These are phyloP conservation scores for Parazoanthus atlanticus DNA, from an alignment of 92 coral and sea anemone genomes.

Conservation along the genomic window DNA sequence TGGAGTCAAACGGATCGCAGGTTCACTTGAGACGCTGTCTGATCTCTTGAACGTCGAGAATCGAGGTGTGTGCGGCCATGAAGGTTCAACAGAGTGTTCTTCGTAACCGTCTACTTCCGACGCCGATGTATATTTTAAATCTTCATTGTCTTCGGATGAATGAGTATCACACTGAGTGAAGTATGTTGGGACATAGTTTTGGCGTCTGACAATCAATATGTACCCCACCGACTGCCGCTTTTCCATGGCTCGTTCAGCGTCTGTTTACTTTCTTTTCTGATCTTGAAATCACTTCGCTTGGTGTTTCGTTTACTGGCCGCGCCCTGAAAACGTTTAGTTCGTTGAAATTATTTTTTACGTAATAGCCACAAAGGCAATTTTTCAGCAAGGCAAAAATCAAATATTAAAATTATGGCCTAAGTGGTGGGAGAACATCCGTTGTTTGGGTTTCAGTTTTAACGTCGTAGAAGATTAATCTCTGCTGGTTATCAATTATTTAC, in stretches of 20 bases:
- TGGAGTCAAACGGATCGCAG: conserved; percentile 15
- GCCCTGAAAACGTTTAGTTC: conserved; percentile 9
- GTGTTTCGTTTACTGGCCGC: neutral
- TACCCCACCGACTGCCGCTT: conserved; percentile 20
- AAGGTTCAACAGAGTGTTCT: neutral
- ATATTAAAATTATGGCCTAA: conserved; percentile 20
- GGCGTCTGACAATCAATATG: conserved; percentile 37
- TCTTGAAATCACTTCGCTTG: neutral
- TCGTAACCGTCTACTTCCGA: conserved; percentile 14
- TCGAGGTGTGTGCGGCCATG: conserved; percentile 4
- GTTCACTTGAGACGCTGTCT: conserved; percentile 31
- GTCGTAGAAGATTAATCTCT: neutral
- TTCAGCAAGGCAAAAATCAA: conserved; percentile 32
- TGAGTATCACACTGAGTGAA: conserved; percentile 41
- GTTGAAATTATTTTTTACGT: neutral
- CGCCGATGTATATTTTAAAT: conserved; percentile 33
- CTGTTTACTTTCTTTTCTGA: neutral
- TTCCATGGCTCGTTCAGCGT: conserved; percentile 6
- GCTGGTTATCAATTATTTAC: conserved; percentile 26
- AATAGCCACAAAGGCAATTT: conserved; percentile 20
- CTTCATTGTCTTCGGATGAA: conserved; percentile 29
- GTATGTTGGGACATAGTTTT: conserved; percentile 34
- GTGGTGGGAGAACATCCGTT: conserved; percentile 21
- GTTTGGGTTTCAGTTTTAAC: conserved; percentile 20
- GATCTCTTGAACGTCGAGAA: conserved; percentile 29